phyloP scores from a whole-genome alignment of 2,797 vertebrate genomes.

The Scomberomorus guttatus region DNA sequence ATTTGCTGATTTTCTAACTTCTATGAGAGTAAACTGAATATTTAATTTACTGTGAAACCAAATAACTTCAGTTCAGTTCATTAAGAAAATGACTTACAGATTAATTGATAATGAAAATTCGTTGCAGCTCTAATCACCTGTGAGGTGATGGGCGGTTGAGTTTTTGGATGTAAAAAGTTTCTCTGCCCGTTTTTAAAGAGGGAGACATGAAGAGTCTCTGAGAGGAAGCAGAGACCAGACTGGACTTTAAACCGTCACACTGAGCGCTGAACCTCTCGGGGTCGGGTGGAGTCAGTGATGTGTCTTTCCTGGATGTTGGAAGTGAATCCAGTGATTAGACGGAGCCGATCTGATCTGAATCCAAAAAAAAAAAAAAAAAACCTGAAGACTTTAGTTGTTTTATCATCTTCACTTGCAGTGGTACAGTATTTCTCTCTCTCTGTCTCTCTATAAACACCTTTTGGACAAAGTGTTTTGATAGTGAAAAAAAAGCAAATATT shows the following conservation, averaged over 20 bases:
- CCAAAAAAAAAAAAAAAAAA: neutral
- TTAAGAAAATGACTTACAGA: too few species aligned
- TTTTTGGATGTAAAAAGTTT: slow-evolving; percentile 22
- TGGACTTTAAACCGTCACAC: neutral
- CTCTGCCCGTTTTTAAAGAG: slow-evolving; percentile 12
- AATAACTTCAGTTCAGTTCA: too few species aligned
- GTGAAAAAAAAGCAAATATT: slow-evolving; percentile 61
- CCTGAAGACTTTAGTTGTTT: slow-evolving; percentile 31
- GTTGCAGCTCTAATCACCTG: neutral
- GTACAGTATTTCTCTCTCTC: slow-evolving; percentile 53
- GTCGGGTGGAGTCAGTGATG: slow-evolving; percentile 6
- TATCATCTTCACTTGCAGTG: slow-evolving; percentile 37
- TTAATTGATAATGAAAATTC: too few species aligned
- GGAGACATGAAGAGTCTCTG: neutral
- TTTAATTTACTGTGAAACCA: too few species aligned
- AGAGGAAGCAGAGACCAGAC: neutral
- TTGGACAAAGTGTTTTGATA: slow-evolving; percentile 78
- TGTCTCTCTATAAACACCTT: slow-evolving; percentile 57
- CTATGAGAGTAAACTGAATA: too few species aligned
- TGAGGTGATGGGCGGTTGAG: too few species aligned
- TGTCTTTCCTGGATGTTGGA: neutral
- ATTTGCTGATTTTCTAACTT: too few species aligned
- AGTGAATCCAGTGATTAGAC: slow-evolving; percentile 47
- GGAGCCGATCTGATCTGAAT: slow-evolving; percentile 16
- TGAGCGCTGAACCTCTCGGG: neutral